Percentiles rank a stretch among this genome's conserved stretches.
These are phyloP conservation scores for Azemiops feae DNA, from an alignment of 2,113 vertebrate genomes.

Conservation along the genomic window DNA sequence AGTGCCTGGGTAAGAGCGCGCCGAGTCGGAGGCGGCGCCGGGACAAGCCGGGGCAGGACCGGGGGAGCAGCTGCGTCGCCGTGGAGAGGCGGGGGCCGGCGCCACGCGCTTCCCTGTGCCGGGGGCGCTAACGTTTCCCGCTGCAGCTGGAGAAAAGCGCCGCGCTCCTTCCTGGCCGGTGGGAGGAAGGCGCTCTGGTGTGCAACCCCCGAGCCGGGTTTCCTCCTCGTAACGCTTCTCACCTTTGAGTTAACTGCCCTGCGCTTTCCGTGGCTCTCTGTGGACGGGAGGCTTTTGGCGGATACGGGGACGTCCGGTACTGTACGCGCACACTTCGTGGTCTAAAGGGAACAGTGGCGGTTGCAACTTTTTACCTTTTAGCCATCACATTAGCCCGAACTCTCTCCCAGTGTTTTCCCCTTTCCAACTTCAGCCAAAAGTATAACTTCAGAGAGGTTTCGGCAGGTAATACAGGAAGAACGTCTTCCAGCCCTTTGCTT, in stretches of 20 bases:
- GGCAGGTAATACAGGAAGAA: neutral
- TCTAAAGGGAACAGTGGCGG: neutral
- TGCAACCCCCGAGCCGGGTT: neutral
- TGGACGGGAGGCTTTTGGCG: neutral
- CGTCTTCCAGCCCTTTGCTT: neutral
- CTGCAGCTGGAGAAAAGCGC: too few relatives aligned
- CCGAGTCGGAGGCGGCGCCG: neutral
- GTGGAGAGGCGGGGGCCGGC: fast-evolving
- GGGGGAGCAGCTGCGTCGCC: neutral
- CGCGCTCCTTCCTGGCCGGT: neutral
- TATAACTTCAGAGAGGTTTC: neutral
- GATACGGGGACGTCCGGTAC: neutral
- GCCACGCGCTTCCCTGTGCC: neutral
- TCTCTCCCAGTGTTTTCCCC: neutral
- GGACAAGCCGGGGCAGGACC: conserved; percentile 19
- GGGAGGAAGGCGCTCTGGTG: neutral
- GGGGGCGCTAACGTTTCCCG: neutral
- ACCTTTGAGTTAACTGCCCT: too few relatives aligned
- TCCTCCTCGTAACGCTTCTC: neutral
- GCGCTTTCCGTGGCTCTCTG: neutral
- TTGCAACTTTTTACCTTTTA: neutral
- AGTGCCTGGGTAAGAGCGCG: conserved; percentile 83
- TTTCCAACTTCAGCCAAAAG: neutral
- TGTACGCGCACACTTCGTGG: neutral
- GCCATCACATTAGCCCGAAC: neutral